Evolutionary conservation across 2,113 vertebrate genomes (phyloP), one percentile per base, ranked within the genome.

Genomic region (Perca fluviatilis): DNA sequence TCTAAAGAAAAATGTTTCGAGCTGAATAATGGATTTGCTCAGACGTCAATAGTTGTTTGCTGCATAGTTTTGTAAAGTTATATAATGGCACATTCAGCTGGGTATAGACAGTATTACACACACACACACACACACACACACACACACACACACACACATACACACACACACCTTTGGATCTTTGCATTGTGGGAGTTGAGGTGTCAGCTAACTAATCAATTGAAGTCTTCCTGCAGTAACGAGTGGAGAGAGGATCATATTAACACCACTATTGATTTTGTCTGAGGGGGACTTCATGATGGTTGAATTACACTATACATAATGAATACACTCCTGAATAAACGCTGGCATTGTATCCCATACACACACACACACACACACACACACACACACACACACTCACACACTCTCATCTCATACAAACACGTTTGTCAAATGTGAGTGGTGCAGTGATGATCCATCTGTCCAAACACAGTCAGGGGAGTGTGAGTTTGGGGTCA

Each of bases 131-230:
- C 30, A 25, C 19, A 60, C 33, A 77, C 63, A 57, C 62, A 51
- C 62, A 43, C 62, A 47, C 69, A 49, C 51, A 36, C 47, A 12
- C 33, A 71, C 68, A 33, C 30, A 71, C 68, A 33, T 23, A 76
- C 63, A 53, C 62, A 47, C 62, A 43, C 54, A 47, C 68, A n/a
- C 23, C 46, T 60, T 12, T 25, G 33, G 30, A 65, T 74, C 53
- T 78, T 47, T 54, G 60, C 81, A 77, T 56, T 84, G 72, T 56
- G 62, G 27, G 58, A 79, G 50, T 13, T n/a, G 74, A 87, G 80
- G 92, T 86, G 88, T 91, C 90, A 69, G 87, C 79, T 87, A 74
- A 86, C 85, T 85, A 86, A 93, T 93, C 92, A 91, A 93, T 92
- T 75, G 83, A 89, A 83, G 76, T 72, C 86, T 90, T 90, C 86